Conservation (phyloP, 2,888 invertebrate genomes). For the Chalcis sispes region DNA sequence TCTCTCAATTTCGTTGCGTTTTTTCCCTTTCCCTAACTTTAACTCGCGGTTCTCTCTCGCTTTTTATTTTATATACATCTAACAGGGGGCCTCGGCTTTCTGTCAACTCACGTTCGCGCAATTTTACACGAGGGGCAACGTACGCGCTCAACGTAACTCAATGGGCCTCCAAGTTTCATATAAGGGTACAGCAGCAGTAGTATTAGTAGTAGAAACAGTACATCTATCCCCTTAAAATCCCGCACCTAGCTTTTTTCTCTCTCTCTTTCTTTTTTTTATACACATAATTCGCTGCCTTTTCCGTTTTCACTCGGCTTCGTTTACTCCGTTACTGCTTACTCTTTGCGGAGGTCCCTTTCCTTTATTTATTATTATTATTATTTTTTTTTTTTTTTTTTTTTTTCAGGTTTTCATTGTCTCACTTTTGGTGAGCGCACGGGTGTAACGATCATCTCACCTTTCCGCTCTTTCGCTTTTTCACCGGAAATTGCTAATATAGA, state of each 20-base stretch:
- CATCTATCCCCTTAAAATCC: conserved; percentile 52
- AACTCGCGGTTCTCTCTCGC: neutral
- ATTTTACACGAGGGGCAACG: conserved; percentile 61
- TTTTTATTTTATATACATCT: conserved; percentile 25
- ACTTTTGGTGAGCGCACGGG: conserved; percentile 17
- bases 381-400: conserved; percentile 41
- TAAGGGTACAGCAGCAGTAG: conserved; percentile 38
- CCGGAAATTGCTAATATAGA: conserved; percentile 53
- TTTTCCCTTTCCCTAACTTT: neutral
- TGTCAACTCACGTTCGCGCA: conserved; percentile 68
- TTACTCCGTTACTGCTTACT: conserved; percentile 6
- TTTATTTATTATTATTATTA: no score
- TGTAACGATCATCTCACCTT: conserved; percentile 56
- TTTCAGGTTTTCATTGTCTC: conserved; percentile 53
- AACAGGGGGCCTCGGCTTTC: conserved; percentile 55
- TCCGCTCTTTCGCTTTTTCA: conserved; percentile 57
- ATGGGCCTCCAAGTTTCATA: conserved; percentile 19
- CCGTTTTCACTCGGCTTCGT: conserved; percentile 11
- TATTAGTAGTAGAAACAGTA: neutral
- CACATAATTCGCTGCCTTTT: conserved; percentile 25
- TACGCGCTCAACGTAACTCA: conserved; percentile 27
- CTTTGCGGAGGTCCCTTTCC: neutral
- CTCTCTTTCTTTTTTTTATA: neutral
- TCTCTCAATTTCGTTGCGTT: conserved; percentile 35
- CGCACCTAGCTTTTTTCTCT: conserved; percentile 31